Percentiles rank a stretch among this genome's conserved stretches.
Evolutionary conservation across 2,888 invertebrate genomes (phyloP).

Genomic region (Limnephilus auricula): DNA sequence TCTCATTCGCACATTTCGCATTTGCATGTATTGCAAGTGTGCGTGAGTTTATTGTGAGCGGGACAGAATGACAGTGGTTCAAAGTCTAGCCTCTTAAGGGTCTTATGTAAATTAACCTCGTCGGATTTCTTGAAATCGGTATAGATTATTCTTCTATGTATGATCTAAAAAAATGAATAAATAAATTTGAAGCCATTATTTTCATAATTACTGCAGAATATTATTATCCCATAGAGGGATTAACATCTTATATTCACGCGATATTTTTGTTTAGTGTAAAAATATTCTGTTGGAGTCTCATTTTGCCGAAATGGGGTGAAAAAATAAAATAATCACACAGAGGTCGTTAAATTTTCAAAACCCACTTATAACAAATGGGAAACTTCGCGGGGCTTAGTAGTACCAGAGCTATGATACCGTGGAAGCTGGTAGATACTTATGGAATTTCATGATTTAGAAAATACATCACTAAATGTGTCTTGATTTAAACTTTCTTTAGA

Average conservation of each 20-base stretch:
- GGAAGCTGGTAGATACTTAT: neutral
- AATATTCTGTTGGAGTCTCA: neutral
- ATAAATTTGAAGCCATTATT: too few species aligned
- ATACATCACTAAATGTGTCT: neutral
- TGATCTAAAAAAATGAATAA: too few species aligned
- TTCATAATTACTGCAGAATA: neutral
- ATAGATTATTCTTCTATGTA: too few species aligned
- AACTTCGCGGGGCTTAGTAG: constrained; percentile 27
- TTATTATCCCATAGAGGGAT: neutral
- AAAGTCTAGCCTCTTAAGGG: too few species aligned
- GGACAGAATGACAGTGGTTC: too few species aligned
- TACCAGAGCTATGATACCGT: neutral
- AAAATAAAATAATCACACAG: constrained; percentile 20
- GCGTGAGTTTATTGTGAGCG: too few species aligned
- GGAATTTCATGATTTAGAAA: neutral
- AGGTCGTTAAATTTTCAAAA: constrained; percentile 39
- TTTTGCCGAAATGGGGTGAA: neutral
- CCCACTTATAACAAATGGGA: constrained; percentile 24
- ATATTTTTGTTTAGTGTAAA: neutral
- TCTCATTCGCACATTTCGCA: too few species aligned
- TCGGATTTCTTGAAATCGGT: too few species aligned
- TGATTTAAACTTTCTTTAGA: too few species aligned
- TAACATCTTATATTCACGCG: neutral
- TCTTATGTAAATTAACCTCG: too few species aligned
- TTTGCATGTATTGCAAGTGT: too few species aligned